Evolutionary conservation across 2,888 invertebrate genomes (phyloP).

Genomic region (Eupithecia subumbrata): DNA sequence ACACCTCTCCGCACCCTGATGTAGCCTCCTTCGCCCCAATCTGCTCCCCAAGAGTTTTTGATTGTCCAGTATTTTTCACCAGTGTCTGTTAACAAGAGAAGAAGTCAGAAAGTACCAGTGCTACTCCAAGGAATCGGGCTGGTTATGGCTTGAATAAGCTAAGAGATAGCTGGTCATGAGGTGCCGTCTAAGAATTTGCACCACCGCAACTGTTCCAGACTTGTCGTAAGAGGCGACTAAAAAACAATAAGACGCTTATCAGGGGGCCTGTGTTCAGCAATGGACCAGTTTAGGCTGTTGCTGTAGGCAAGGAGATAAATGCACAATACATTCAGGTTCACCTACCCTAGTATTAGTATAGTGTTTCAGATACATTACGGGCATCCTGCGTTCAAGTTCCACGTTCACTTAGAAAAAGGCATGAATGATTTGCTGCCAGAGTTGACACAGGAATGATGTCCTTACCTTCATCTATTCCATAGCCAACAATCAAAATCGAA

Average conservation of each 20-base stretch:
- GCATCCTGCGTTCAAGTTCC: no score
- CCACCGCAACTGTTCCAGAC: neutral
- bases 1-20: slow-evolving; percentile 4
- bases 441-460: neutral
- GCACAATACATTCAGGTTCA: no score
- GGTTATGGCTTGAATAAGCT: neutral
- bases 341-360: no score
- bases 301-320: no score
- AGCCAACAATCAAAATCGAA: slow-evolving; percentile 26
- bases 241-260: no score
- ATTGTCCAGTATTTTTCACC: slow-evolving; percentile 26
- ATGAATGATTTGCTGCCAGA: neutral
- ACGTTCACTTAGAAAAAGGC: neutral
- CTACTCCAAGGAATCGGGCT: neutral
- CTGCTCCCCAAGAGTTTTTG: slow-evolving; percentile 25
- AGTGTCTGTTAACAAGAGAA: slow-evolving; percentile 8
- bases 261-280: no score
- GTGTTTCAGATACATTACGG: no score
- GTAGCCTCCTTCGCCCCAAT: slow-evolving; percentile 27
- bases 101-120: neutral
- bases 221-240: no score
- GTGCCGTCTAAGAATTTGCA: neutral
- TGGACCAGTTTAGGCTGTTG: neutral
- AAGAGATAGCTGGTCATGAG: neutral
- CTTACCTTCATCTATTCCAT: slow-evolving; percentile 23